phyloP scores from a whole-genome alignment of 2,888 invertebrate species.

The Drosophila mayaguana region DNA sequence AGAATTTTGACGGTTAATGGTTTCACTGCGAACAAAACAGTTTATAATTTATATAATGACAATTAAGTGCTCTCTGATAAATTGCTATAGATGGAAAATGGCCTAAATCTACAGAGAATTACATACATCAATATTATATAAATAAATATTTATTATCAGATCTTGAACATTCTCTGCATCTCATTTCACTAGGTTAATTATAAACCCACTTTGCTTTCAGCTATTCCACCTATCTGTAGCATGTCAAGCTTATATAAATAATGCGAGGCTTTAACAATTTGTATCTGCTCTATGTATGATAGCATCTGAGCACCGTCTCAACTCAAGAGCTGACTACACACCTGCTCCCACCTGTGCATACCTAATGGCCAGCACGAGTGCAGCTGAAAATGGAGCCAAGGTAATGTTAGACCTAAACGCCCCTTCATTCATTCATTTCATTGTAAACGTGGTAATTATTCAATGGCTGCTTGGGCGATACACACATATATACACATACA shows the following conservation, averaged over 20 bases:
- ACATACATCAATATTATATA: not conserved
- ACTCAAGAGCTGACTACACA: constrained; percentile 22
- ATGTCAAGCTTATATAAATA: constrained; percentile 11
- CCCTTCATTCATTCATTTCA: constrained; percentile 40
- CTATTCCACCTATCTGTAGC: not conserved
- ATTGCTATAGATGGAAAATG: not conserved
- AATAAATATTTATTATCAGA: not conserved
- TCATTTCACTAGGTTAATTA: not conserved
- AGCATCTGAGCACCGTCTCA: constrained; percentile 16
- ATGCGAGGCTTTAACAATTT: constrained; percentile 24
- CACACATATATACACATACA: not conserved
- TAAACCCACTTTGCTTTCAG: not conserved
- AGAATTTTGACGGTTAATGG: constrained; percentile 93
- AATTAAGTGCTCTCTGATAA: not conserved
- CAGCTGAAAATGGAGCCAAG: constrained; percentile 40
- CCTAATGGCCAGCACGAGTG: not conserved
- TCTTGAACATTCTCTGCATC: not conserved
- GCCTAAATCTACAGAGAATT: not conserved
- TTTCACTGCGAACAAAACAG: constrained; percentile 87
- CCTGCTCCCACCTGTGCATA: constrained; percentile 2
- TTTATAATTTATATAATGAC: not conserved
- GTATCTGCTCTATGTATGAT: constrained; percentile 25
- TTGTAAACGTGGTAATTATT: constrained; percentile 65
- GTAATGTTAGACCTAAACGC: constrained; percentile 22
- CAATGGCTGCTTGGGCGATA: constrained; percentile 26